These are phyloP conservation scores for Zaprionus camerounensis DNA, from an alignment of 1,140 invertebrate species.

Conservation along the genomic window DNA sequence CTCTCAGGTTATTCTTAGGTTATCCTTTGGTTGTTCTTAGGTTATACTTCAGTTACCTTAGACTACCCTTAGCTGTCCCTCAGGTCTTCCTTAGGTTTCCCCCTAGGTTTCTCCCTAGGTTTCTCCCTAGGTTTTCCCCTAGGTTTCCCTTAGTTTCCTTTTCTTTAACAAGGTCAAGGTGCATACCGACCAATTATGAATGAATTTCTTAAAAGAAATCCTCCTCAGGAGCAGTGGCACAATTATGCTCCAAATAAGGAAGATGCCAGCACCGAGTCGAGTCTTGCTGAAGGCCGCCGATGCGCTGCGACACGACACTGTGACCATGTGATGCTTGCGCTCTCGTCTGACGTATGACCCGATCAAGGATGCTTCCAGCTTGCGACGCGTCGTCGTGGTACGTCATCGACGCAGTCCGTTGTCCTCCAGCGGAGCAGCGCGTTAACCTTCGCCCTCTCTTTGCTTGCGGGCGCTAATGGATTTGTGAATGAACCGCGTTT, in stretches of 20 bases:
- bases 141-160: conserved; percentile 9
- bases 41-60: no score
- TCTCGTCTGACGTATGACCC: conserved; percentile 53
- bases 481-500: conserved; percentile 65
- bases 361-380: conserved; percentile 65
- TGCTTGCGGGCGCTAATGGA: conserved; percentile 42
- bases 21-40: no score
- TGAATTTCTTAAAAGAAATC: conserved; percentile 59
- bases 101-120: no score
- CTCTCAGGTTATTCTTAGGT: no score
- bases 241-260: conserved; percentile 11
- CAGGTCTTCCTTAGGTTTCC: neutral
- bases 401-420: conserved; percentile 61
- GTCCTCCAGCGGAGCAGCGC: conserved; percentile 59
- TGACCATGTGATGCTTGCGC: conserved; percentile 8
- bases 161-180: conserved; percentile 56
- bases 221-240: conserved; percentile 15
- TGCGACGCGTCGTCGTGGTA: conserved; percentile 33
- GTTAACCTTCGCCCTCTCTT: conserved; percentile 75
- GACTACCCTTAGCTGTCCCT: no score
- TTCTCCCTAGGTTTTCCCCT: no score
- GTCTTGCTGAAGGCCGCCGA: conserved; percentile 41
- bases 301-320: neutral
- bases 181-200: conserved; percentile 72
- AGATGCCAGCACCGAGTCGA: neutral